Evolutionary conservation across 2,888 invertebrate genomes (phyloP).

Genomic region (Callosobruchus maculatus): DNA sequence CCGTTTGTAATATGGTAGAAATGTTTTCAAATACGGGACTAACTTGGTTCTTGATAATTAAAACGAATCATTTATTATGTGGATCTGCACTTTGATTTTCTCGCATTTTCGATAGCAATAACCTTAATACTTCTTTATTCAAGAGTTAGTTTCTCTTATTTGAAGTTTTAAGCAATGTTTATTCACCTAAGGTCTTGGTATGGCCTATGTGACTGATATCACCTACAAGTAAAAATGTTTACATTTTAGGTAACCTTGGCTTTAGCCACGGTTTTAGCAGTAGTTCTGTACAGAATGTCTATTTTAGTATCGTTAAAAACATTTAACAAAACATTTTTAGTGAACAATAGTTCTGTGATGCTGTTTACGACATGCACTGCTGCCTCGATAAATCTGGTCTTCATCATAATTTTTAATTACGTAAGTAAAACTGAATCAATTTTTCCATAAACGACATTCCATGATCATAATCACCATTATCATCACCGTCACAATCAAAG

Average conservation of each 20-base stretch:
- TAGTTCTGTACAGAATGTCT: constrained; percentile 89
- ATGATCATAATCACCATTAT: too few relatives aligned
- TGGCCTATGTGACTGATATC: too few relatives aligned
- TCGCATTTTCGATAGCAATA: constrained; percentile 80
- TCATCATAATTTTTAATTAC: constrained; percentile 87
- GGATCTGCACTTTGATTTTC: too few relatives aligned
- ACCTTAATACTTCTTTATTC: constrained; percentile 60
- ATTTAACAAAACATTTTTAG: constrained; percentile 25
- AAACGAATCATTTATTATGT: too few relatives aligned
- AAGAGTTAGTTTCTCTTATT: too few relatives aligned
- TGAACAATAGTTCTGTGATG: constrained; percentile 72
- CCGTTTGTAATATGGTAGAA: too few relatives aligned
- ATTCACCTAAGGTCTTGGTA: too few relatives aligned
- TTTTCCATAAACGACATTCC: too few relatives aligned
- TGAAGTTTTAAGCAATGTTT: neutral
- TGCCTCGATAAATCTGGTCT: constrained; percentile 85
- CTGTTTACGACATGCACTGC: constrained; percentile 88
- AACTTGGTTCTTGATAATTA: too few relatives aligned
- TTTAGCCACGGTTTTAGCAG: constrained; percentile 85
- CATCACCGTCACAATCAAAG: too few relatives aligned
- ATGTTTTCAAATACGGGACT: too few relatives aligned
- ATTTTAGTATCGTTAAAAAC: constrained; percentile 65
- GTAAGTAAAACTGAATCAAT: constrained; percentile 52
- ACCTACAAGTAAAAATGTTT: neutral
- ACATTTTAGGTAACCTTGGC: constrained; percentile 66